Conservation (phyloP, 2,113 vertebrate species). For the Stegostoma tigrinum region DNA sequence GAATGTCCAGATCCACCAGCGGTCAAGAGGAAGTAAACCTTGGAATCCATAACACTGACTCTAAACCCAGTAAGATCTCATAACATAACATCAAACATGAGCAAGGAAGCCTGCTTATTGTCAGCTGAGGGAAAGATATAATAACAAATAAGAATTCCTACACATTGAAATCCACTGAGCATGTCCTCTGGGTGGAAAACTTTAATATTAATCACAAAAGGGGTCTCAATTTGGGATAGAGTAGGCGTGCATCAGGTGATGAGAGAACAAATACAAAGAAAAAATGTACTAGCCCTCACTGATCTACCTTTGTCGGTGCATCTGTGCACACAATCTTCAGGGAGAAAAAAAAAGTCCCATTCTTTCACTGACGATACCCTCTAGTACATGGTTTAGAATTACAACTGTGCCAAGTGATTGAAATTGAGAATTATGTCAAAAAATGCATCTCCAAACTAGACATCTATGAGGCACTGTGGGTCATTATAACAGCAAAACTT, state of each 20-base stretch:
- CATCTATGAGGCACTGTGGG: not conserved
- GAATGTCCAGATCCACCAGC: no score
- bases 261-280: not conserved
- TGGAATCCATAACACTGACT: no score
- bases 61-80: no score
- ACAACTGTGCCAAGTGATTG: not conserved
- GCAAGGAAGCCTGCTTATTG: no score
- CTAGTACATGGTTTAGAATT: not conserved
- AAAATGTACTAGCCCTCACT: not conserved
- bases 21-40: no score
- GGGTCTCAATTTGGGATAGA: not conserved
- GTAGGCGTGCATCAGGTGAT: not conserved
- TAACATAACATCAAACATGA: no score
- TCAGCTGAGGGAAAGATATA: not conserved
- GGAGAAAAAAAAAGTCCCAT: no score
- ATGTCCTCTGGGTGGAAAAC: not conserved
- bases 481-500: not conserved
- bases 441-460: not conserved
- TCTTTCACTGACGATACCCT: not conserved
- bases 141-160: not conserved
- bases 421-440: not conserved
- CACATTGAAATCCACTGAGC: not conserved
- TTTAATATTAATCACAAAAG: not conserved
- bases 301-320: not conserved
- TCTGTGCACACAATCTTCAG: not conserved